These are phyloP conservation scores for Solea senegalensis DNA, from an alignment of 2,113 vertebrate species.

Conservation along the genomic window DNA sequence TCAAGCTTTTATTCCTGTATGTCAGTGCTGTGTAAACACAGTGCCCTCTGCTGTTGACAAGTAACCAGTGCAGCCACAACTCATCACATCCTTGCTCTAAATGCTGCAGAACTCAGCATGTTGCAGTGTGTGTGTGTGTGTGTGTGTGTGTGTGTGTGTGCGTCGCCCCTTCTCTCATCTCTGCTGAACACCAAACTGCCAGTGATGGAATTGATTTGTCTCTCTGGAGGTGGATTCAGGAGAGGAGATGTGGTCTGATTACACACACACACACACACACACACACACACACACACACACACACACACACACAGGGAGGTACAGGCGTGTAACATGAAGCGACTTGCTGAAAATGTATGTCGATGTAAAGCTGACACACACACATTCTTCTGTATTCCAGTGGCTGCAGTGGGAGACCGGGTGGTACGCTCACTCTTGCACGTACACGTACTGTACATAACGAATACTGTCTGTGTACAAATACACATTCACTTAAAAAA, in stretches of 20 bases:
- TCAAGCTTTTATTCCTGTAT: no score
- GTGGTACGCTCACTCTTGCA: background rate
- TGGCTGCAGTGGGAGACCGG: constrained; percentile 1
- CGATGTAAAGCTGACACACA: constrained; percentile 24
- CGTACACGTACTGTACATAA: background rate
- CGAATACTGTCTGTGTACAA: no score
- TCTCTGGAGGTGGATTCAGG: constrained; percentile 16
- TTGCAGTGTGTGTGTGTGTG: constrained; percentile 11
- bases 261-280: constrained; percentile 3
- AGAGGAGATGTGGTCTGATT: constrained; percentile 13
- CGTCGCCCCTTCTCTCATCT: constrained; percentile 12
- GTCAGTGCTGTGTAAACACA: constrained; percentile 17
- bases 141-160: constrained; percentile 2
- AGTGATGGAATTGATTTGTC: constrained; percentile 25
- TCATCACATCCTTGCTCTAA: background rate
- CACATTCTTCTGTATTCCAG: background rate
- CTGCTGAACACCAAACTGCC: constrained; percentile 6
- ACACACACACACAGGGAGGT: constrained; percentile 7
- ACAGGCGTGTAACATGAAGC: constrained; percentile 17
- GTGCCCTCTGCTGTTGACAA: constrained; percentile 58
- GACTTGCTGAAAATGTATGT: constrained; percentile 25
- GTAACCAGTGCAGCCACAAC: constrained; percentile 13
- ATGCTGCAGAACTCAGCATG: background rate
- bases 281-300: constrained; percentile 6
- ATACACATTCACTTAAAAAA: no score